Percentiles rank a stretch among this genome's conserved stretches.
phyloP scores from a whole-genome alignment of 2,888 invertebrate genomes.

The Junonia oenone region DNA sequence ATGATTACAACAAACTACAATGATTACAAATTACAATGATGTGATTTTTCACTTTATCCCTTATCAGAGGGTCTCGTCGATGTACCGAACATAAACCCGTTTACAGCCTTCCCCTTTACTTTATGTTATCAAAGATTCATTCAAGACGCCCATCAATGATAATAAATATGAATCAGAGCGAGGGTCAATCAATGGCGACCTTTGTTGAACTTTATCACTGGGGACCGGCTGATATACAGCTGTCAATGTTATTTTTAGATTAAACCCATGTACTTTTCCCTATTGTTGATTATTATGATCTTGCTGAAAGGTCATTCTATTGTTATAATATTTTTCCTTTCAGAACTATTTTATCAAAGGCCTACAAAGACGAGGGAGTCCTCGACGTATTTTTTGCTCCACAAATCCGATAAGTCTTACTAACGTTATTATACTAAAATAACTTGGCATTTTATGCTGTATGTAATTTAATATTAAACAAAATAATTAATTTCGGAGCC shows the following conservation, averaged over 20 bases:
- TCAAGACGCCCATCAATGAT: constrained; percentile 39
- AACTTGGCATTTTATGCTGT: no score
- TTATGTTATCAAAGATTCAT: constrained; percentile 22
- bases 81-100: background rate
- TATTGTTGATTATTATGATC: background rate
- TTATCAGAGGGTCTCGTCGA: no score
- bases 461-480: no score
- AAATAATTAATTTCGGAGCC: no score
- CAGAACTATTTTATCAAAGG: no score
- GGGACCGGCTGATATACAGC: constrained; percentile 1
- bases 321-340: background rate
- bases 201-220: constrained; percentile 22
- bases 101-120: background rate
- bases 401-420: no score
- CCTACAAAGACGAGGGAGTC: no score
- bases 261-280: constrained; percentile 3
- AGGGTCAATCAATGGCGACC: constrained; percentile 42
- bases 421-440: no score
- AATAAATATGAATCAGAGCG: constrained; percentile 46
- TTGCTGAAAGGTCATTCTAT: background rate
- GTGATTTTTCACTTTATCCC: no score
- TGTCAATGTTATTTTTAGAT: constrained; percentile 6
- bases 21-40: no score
- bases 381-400: no score
- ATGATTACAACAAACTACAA: no score